Conservation (phyloP, 2,888 invertebrate genomes). For the Trachelus tabidus region DNA sequence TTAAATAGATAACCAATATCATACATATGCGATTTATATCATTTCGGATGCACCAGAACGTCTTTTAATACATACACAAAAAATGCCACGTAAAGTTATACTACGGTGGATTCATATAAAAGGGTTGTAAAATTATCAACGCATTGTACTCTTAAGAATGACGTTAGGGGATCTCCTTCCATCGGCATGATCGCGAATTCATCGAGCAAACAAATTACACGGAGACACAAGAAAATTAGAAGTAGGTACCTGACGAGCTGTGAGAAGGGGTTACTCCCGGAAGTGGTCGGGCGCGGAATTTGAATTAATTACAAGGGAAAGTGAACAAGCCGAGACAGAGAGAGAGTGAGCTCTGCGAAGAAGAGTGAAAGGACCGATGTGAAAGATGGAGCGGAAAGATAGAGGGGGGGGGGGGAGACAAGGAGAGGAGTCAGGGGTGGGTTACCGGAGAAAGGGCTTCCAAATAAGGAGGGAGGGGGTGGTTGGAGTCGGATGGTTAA, state of each 20-base stretch:
- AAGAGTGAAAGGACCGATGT: slow-evolving; percentile 10
- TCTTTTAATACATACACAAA: not conserved
- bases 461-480: not conserved
- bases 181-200: not conserved
- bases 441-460: not conserved
- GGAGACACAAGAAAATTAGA: not conserved
- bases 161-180: not conserved
- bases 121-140: not conserved
- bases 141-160: not conserved
- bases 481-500: slow-evolving; percentile 6
- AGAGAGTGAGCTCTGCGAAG: slow-evolving; percentile 14
- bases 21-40: no score
- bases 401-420: slow-evolving; percentile 5
- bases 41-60: not conserved
- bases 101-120: not conserved
- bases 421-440: slow-evolving; percentile 3
- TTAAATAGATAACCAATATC: not conserved
- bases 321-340: slow-evolving; percentile 36
- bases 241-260: slow-evolving; percentile 4
- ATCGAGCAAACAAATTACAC: slow-evolving; percentile 1
- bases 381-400: slow-evolving; percentile 26
- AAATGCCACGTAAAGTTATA: not conserved
- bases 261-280: slow-evolving; percentile 13
- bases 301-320: slow-evolving; percentile 51
- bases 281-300: slow-evolving; percentile 39